Conservation (phyloP, 2,113 vertebrate species). For the Hippoglossus stenolepis region DNA sequence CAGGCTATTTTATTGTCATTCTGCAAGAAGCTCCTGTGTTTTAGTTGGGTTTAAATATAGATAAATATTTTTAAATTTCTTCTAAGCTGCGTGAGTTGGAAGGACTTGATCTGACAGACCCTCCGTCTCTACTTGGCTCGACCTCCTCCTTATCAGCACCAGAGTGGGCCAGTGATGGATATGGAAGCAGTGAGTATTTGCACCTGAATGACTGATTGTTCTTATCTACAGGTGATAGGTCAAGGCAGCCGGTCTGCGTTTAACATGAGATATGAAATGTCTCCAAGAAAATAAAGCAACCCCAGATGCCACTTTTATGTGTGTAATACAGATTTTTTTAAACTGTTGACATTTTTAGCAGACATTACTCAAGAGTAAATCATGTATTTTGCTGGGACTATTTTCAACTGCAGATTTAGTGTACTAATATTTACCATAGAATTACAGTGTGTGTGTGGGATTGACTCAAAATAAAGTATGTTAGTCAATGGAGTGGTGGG, state of each 20-base stretch:
- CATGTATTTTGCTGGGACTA: too few relatives aligned
- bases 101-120: slow-evolving; percentile 78
- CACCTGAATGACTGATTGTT: neutral
- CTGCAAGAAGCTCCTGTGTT: neutral
- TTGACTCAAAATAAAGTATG: too few relatives aligned
- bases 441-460: too few relatives aligned
- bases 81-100: slow-evolving; percentile 83
- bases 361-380: neutral
- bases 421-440: too few relatives aligned
- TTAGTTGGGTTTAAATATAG: fast-evolving
- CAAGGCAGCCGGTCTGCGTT: too few relatives aligned
- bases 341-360: neutral
- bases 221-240: neutral
- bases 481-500: too few relatives aligned
- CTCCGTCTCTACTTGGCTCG: slow-evolving; percentile 81
- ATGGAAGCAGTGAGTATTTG: slow-evolving; percentile 86
- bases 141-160: slow-evolving; percentile 78
- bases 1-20: fast-evolving
- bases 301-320: too few relatives aligned
- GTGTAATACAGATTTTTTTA: too few relatives aligned
- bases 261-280: too few relatives aligned
- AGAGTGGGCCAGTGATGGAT: slow-evolving; percentile 81
- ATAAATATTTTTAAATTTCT: neutral
- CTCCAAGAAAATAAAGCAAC: too few relatives aligned
- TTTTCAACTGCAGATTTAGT: too few relatives aligned